These are phyloP conservation scores for Sebastes aleutianus DNA, from an alignment of 2,797 vertebrate species.

Conservation along the genomic window DNA sequence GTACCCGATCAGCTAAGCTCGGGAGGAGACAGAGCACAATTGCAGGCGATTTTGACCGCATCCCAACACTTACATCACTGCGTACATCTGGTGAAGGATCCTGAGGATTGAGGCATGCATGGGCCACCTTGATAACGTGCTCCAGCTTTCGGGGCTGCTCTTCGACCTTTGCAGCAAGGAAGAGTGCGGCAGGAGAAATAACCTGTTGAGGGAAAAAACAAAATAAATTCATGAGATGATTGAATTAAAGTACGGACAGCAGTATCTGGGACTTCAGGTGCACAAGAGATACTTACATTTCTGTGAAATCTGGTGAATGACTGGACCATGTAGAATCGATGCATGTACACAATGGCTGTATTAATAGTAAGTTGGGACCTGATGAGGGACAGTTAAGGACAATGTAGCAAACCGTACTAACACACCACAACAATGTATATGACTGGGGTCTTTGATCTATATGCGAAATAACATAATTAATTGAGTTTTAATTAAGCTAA, in stretches of 20 bases:
- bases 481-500: neutral
- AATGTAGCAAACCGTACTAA: neutral
- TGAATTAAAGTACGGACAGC: accelerated
- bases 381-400: conserved; percentile 75
- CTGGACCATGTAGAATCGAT: conserved; percentile 97
- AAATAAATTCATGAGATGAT: neutral
- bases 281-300: conserved; percentile 84
- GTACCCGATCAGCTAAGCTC: neutral
- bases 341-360: conserved; percentile 97
- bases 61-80: conserved; percentile 85
- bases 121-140: conserved; percentile 93
- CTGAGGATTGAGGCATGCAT: conserved; percentile 91
- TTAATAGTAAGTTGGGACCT: conserved; percentile 96
- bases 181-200: conserved; percentile 90
- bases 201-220: conserved; percentile 70
- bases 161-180: conserved; percentile 94
- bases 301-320: conserved; percentile 93
- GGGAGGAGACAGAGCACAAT: neutral
- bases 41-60: neutral
- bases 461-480: neutral
- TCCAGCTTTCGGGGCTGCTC: conserved; percentile 95
- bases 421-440: neutral
- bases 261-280: neutral
- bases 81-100: conserved; percentile 89
- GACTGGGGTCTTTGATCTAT: accelerated